Evolutionary conservation across 1,140 invertebrate genomes (phyloP), one percentile per base, ranked within the genome.

Genomic region (Drosophila ambigua): DNA sequence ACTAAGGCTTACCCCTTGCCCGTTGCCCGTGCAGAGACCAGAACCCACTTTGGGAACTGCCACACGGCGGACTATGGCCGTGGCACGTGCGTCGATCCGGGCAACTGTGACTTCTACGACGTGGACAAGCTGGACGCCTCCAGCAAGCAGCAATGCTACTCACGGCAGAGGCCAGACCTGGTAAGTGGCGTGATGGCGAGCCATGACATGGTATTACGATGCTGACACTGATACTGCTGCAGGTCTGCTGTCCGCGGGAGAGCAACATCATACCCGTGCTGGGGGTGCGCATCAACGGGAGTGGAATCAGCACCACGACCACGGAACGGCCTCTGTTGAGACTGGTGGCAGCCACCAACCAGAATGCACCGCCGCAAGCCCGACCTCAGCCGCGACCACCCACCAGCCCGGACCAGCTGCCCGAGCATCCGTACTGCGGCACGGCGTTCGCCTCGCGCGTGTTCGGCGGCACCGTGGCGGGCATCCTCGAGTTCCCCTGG

Each of bases 401-500:
- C 0, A 11, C 3, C 15, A 28, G 6, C 0, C 28, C 49, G 20
- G 80, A 84, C 23, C 16, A 49, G 11, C 44, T 85, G 49, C 81
- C 81, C 0, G 23, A 39, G 62, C 53, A 81, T 44, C 87, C 85
- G 11, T 45, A 79, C 20, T 90, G 85, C 16, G 85, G 85, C 7
- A 51, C 77, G 3, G 39, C 71, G 0, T 74, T 90, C 8, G 39
- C 15, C 3, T 71, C 55, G 13, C 77, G 59, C 5, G 55, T 90
- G 35, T 9, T 24, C 4, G 85, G 85, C 0, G 85, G 85, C 24
- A 26, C 2, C 4, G 1, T 11, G 0, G 74, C 85, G 2, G 67
- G 50, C 0, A 77, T 90, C 0, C 26, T 51, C 6, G 85, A 90
- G 26, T 90, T 85, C 28, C 85, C 85, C 8, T 90, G 85, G 85